Evolutionary conservation across 1,140 invertebrate genomes (phyloP).

Genomic region (Megathymus violae): DNA sequence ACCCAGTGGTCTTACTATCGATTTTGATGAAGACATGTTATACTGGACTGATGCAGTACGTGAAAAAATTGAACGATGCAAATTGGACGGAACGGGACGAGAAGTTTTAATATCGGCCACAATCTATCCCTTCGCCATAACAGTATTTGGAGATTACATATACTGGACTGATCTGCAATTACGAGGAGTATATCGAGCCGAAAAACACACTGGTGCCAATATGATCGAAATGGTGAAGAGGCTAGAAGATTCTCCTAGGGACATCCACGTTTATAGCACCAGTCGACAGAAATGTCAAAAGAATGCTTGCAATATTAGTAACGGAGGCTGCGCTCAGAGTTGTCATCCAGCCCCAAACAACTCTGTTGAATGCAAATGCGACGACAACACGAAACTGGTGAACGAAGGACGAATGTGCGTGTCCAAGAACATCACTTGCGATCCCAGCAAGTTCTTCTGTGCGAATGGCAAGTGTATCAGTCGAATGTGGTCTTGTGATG

Average conservation of each 20-base stretch:
- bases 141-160: constrained; percentile 95
- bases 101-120: constrained; percentile 93
- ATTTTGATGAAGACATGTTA: constrained; percentile 97
- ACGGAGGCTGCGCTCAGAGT: constrained; percentile 97
- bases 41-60: constrained; percentile 99
- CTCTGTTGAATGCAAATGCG: constrained; percentile 94
- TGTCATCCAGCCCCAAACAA: constrained; percentile 95
- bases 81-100: constrained; percentile 92
- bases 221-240: constrained; percentile 97
- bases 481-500: constrained; percentile 98
- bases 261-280: constrained; percentile 94
- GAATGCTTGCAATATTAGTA: constrained; percentile 95
- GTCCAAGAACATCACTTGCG: constrained; percentile 94
- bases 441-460: constrained; percentile 95
- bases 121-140: constrained; percentile 98
- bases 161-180: constrained; percentile 99
- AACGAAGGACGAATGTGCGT: constrained; percentile 97
- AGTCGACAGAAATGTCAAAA: constrained; percentile 91
- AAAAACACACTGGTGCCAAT: constrained; percentile 98
- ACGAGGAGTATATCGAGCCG: constrained; percentile 96
- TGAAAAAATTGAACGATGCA: constrained; percentile 98
- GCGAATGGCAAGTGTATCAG: constrained; percentile 97
- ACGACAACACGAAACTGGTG: constrained; percentile 93
- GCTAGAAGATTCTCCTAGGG: constrained; percentile 94
- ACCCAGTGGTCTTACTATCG: constrained; percentile 97